phyloP scores from a whole-genome alignment of 2,888 invertebrate genomes.

The Rhagonycha lutea region DNA sequence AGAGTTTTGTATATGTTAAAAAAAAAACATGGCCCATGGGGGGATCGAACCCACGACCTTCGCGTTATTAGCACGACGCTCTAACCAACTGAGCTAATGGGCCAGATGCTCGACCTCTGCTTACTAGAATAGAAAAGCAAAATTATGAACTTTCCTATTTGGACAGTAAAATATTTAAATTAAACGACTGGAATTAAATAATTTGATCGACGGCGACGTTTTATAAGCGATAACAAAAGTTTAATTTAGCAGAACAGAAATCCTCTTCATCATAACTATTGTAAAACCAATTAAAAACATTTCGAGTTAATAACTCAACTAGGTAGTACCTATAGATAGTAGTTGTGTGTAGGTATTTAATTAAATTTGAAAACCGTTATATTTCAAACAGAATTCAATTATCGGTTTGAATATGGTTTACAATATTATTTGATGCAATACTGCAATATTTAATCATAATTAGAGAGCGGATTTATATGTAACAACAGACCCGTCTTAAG shows the following conservation, averaged over 20 bases:
- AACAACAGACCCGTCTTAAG: too few species aligned
- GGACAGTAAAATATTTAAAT: too few species aligned
- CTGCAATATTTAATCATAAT: too few species aligned
- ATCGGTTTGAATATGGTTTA: too few species aligned
- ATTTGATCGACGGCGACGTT: too few species aligned
- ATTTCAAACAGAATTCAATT: background rate
- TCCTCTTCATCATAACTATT: background rate
- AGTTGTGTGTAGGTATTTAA: background rate
- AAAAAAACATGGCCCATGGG: constrained; percentile 64
- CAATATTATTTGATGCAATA: too few species aligned
- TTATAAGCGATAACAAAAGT: background rate
- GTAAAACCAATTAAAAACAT: background rate
- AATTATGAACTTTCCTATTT: too few species aligned
- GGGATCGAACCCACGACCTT: constrained; percentile 77
- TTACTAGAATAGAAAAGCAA: background rate
- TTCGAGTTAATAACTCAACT: background rate
- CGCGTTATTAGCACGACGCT: constrained; percentile 78
- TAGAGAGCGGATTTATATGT: too few species aligned
- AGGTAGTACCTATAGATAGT: background rate
- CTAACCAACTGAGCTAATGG: constrained; percentile 78
- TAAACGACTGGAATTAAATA: too few species aligned
- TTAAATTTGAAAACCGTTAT: background rate
- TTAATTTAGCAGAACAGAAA: background rate
- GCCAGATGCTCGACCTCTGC: constrained; percentile 50
- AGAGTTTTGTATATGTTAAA: background rate